Base-by-base conservation (phyloP, 2,888 invertebrate species). In the Callyntrura sp. region DNA sequence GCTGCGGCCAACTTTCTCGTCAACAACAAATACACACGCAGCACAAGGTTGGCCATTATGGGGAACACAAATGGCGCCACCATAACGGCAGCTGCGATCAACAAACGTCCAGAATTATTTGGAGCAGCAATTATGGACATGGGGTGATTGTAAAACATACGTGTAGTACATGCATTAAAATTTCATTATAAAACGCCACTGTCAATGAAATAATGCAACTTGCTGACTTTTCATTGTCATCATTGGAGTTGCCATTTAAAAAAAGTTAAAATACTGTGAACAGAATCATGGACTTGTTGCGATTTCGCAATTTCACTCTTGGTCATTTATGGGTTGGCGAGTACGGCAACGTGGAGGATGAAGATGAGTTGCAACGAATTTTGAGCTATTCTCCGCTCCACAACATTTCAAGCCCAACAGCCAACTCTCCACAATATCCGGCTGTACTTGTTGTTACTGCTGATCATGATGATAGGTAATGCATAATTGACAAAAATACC, bases 61-160 rank as follows among this genome's bases (percentile, higher is more conserved):
- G 90, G 99, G n/a, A 98, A 97, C 28, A 99, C 99, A 83, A 99
- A 99, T 95, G 99, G 99, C 0, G 99, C 99, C 0, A 96, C 99
- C 84, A 95, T 99, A n/a, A 97, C 99, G 11, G 98, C 97, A 1
- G 98, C 98, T 14, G 98, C 98, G 94, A 96, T 97, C 93, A 99
- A 99, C 95, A 99, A 99, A 95, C 96, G 98, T 60, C 99, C 99
- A 0, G 98, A 99, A 94, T 95, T 99, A 82, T 99, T 97, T 95
- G 98, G 98, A 11, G 98, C 98, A 88, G 98, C 97, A 73, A 96
- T 99, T 92, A 97, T 97, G 93, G 98, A 98, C 96, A 99, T 99
- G 88, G 99, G 98, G 98, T 98, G 94, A 9, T 60, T 68, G 68
- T 45, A 68, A 35, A 68, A 35, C 65, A 51, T 5, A 51, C 68